Percentiles rank a stretch among this genome's conserved stretches.
Evolutionary conservation across 2,888 invertebrate genomes (phyloP).

Genomic region (Caenorhabditis sp.): DNA sequence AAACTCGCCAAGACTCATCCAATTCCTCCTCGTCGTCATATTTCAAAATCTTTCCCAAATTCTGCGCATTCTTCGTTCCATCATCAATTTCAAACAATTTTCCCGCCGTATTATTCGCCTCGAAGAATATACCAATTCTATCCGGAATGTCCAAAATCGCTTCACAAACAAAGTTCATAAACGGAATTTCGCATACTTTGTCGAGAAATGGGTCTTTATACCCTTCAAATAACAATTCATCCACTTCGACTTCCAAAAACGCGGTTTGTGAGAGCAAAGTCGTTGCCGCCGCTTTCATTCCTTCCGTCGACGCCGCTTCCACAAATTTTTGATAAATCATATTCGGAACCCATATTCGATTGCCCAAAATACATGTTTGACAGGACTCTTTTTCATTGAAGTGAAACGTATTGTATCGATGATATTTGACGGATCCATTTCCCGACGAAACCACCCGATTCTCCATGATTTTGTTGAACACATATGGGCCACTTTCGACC

Average conservation of each 20-base stretch:
- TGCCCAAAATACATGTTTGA: constrained; percentile 65
- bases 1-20: constrained; percentile 37
- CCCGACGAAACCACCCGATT: constrained; percentile 58
- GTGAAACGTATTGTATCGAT: constrained; percentile 46
- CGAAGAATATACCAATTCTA: constrained; percentile 67
- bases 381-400: constrained; percentile 68
- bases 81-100: constrained; percentile 67
- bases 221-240: constrained; percentile 68
- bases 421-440: constrained; percentile 65
- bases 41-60: constrained; percentile 59
- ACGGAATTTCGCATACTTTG: constrained; percentile 67
- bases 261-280: constrained; percentile 69
- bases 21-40: constrained; percentile 49
- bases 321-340: constrained; percentile 68
- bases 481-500: constrained; percentile 67
- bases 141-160: constrained; percentile 68
- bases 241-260: constrained; percentile 68
- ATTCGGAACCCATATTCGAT: constrained; percentile 67
- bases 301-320: constrained; percentile 66
- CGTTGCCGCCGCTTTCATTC: constrained; percentile 66
- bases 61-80: constrained; percentile 54
- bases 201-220: constrained; percentile 70
- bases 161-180: constrained; percentile 69
- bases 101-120: constrained; percentile 61
- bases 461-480: constrained; percentile 65